Base-by-base conservation (phyloP, 64 coral and sea anemone species). In the Pachyseris speciosa region DNA sequence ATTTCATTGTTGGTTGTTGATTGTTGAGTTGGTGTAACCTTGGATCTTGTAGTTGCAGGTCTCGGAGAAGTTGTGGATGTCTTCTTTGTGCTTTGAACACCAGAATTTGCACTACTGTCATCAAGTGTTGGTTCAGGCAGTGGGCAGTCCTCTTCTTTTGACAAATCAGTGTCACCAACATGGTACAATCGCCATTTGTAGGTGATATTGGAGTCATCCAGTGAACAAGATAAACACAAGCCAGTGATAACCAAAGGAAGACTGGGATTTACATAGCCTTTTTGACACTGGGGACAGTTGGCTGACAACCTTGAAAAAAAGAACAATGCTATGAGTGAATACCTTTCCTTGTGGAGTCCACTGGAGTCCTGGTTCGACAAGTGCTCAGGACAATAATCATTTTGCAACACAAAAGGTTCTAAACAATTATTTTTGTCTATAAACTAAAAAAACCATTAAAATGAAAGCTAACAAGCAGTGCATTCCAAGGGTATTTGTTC, bases 261-360 rank as follows among this genome's bases (percentile, higher is more conserved):
- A 72, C 55, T 84, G 7, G 78, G 79, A 65, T 91, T 91, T 37
- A 91, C 33, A 36, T 9, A 15, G 20, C 78, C 67, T 40, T 84
- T 83, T 13, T 74, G 50, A 75, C 89, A 91, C 37, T 84, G 89
- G 16, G 49, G 67, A 17, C 89, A 91, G n/a, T 63, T 19, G 17
- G 69, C 27, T 44, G 79, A 72, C 78, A 91, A 75, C 79, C 89
- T 91, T 33, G 17, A 41, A 63, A 40, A 81, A 24, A 78, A 2
- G 15, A 75, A 11, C 20, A n/a, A n/a, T n/a, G n/a, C n/a, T n/a
- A n/a, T n/a, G n/a, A n/a, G n/a, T n/a, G n/a, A n/a, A n/a, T n/a
- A n/a, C n/a, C n/a, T n/a, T n/a, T n/a, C n/a, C n/a, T n/a, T n/a
- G n/a, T n/a, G n/a, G n/a, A n/a, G n/a, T n/a, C n/a, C n/a, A n/a